Base-by-base conservation (phyloP, 2,797 vertebrate species). In the Gila robusta region DNA sequence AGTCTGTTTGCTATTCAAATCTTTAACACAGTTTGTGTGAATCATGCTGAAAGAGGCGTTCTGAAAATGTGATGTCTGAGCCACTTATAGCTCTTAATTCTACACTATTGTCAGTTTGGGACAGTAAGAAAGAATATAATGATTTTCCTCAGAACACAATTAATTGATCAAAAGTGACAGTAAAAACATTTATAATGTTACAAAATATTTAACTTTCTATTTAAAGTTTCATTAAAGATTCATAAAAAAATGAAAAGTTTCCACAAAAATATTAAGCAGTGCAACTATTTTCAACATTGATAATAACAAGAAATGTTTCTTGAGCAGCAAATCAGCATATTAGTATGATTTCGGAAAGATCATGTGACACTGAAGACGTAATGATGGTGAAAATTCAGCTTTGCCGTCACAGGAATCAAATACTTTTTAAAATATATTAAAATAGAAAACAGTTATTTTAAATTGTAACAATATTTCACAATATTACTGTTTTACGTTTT, bases 51-150 rank as follows among this genome's bases (percentile, higher is more conserved):
- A 80, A 66, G 41, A 6, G 28, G 32, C 6, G 11, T 80, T 32
- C 69, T 35, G 12, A 37, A 52, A 81, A 81, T 17, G 8, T 52
- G 14, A 70, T 62, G 54, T 82, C 52, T 44, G 81, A 32, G 81
- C 10, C 35, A 39, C 16, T n/a, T 14, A 26, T 6, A 56, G 6
- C 26, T 5, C 17, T 73, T 26, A 47, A 26, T 72, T 9, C 14
- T 32, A 32, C 28, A 32, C 44, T 74, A 74, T 10, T 49, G 26
- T 47, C 44, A 28, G 71, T 73, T 73, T 9, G 1, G 23, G 2
- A 10, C 4, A 26, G 37, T 39, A 39, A 47, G 69, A 23, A 47
- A 26, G 71, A 32, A 52, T 35, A 21, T 54, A 19, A 5, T 32
- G 10, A 10, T 76, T 52, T 76, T 76, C 2, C 19, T 5, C 17